phyloP scores from a whole-genome alignment of 2,113 vertebrate species.

The Tychaedon coryphoeus region DNA sequence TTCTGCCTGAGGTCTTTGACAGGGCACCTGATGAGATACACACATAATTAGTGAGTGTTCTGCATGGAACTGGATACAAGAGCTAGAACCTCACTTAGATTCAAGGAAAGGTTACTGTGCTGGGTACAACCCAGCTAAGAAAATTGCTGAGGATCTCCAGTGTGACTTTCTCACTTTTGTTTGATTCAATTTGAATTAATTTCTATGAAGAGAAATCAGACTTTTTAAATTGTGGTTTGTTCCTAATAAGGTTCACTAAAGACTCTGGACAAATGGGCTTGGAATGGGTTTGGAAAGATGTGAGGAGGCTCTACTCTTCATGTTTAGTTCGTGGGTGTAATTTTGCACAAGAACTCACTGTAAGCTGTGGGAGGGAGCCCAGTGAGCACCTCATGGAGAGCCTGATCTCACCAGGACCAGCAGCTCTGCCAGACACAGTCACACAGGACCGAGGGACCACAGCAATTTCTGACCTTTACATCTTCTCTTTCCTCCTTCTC shows the following conservation, averaged over 20 bases:
- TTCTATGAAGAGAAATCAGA: background rate
- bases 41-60: background rate
- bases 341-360: background rate
- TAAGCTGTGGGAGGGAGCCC: background rate
- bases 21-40: background rate
- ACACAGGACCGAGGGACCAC: background rate
- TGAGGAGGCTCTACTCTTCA: background rate
- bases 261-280: background rate
- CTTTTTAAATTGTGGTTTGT: background rate
- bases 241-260: background rate
- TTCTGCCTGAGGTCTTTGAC: background rate
- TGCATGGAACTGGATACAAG: background rate
- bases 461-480: background rate
- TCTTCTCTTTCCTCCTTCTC: background rate
- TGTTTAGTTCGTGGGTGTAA: background rate
- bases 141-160: background rate
- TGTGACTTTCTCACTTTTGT: background rate
- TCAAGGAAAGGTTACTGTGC: background rate
- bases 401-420: background rate
- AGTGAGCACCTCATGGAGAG: background rate
- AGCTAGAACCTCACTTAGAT: background rate
- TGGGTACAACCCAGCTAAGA: background rate
- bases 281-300: background rate
- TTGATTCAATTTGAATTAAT: background rate
- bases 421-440: background rate